Evolutionary conservation across 2,888 invertebrate species (phyloP).

Genomic region (Oscheius sp.): DNA sequence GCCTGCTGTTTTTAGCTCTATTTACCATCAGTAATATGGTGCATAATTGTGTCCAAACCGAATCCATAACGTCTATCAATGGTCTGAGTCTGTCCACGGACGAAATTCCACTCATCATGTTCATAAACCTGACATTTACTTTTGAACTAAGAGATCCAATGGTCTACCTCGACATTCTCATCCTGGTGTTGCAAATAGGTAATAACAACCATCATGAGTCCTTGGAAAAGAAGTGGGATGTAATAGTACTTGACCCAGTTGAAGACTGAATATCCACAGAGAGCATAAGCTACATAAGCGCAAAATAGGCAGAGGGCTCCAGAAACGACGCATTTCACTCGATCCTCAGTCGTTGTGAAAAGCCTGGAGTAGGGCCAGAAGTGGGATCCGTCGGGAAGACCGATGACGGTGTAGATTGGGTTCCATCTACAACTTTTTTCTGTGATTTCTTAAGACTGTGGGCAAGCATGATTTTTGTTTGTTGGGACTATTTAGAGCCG

Average conservation of each 20-base stretch:
- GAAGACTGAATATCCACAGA: constrained; percentile 50
- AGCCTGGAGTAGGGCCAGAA: constrained; percentile 66
- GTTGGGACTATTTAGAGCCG: constrained; percentile 13
- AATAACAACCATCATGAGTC: constrained; percentile 61
- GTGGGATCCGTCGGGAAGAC: constrained; percentile 68
- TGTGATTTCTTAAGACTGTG: background rate
- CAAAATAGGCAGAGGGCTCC: constrained; percentile 54
- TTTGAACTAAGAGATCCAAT: background rate
- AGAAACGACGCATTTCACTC: constrained; percentile 63
- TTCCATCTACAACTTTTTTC: constrained; percentile 57
- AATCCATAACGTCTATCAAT: constrained; percentile 57
- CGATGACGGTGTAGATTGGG: constrained; percentile 66
- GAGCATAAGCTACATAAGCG: constrained; percentile 52
- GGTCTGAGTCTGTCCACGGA: constrained; percentile 57
- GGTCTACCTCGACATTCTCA: constrained; percentile 60
- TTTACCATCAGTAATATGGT: constrained; percentile 55
- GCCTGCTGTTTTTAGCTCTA: too few relatives aligned
- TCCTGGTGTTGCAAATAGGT: constrained; percentile 65
- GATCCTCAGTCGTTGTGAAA: constrained; percentile 62
- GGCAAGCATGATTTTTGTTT: background rate
- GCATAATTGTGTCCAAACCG: constrained; percentile 54
- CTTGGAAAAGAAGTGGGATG: constrained; percentile 62
- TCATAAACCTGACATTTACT: constrained; percentile 52
- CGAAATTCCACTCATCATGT: constrained; percentile 57
- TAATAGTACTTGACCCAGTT: constrained; percentile 62